Conservation (phyloP, 2,888 invertebrate species). For the Lasioglossum figueresi region DNA sequence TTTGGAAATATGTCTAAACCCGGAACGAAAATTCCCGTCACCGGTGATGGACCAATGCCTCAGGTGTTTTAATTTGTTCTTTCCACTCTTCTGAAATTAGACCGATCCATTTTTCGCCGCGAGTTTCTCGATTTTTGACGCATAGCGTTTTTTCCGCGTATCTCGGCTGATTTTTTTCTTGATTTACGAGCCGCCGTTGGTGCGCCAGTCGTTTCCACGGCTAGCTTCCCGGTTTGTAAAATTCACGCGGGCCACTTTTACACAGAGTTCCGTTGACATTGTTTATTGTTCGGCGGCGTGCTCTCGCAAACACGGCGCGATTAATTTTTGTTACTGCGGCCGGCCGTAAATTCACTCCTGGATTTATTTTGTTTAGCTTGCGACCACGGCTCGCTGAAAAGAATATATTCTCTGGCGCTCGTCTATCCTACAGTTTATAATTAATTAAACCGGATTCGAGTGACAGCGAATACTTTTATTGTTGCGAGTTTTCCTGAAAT, state of each 20-base stretch:
- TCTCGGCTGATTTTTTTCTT: conserved; percentile 12
- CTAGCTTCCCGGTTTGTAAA: conserved; percentile 28
- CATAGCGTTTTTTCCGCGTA: background rate
- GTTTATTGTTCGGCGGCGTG: conserved; percentile 53
- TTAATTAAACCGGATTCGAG: conserved; percentile 7
- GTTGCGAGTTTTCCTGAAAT: background rate
- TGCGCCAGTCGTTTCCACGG: conserved; percentile 17
- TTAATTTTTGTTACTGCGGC: conserved; percentile 55
- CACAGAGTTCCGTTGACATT: conserved; percentile 45
- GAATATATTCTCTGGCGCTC: conserved; percentile 9
- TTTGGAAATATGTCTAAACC: background rate
- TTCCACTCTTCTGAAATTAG: background rate
- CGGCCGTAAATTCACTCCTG: conserved; percentile 39
- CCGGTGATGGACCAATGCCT: background rate
- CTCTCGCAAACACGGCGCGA: conserved; percentile 31
- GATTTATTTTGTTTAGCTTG: conserved; percentile 39
- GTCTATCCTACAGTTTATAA: background rate
- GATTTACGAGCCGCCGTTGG: conserved; percentile 42
- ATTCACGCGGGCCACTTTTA: conserved; percentile 47
- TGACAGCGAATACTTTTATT: background rate
- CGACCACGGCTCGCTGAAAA: background rate
- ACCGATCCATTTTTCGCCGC: background rate
- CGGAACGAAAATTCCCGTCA: background rate
- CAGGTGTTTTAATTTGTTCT: background rate
- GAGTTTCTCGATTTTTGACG: conserved; percentile 8